A percentile compares a stretch with the other conserved stretches of the same genome.
These are phyloP conservation scores for Parnassius mnemosyne DNA, from an alignment of 2,888 invertebrate genomes.

Conservation along the genomic window DNA sequence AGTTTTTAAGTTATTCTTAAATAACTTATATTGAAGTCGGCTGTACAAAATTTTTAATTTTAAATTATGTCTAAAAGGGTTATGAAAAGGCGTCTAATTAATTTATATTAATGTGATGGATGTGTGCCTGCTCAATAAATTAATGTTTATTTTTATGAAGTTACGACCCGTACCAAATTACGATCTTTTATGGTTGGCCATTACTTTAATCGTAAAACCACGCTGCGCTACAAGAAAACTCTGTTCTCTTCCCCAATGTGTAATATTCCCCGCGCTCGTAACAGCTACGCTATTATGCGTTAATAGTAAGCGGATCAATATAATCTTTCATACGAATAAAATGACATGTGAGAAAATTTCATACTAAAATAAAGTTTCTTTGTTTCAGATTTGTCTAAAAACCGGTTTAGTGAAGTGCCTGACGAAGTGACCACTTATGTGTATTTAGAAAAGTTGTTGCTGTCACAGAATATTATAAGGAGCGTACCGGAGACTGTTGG, in stretches of 20 bases:
- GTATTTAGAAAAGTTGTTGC: slow-evolving; percentile 92
- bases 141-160: slow-evolving; percentile 17
- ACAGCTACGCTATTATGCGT: slow-evolving; percentile 17
- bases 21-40: too few species aligned
- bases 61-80: too few species aligned
- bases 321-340: not conserved
- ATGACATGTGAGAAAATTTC: slow-evolving; percentile 7
- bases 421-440: slow-evolving; percentile 92
- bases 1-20: too few species aligned
- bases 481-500: slow-evolving; percentile 91
- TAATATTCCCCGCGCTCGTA: slow-evolving; percentile 4
- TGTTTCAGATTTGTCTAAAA: slow-evolving; percentile 77
- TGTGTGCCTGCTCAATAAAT: not conserved
- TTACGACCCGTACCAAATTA: slow-evolving; percentile 37
- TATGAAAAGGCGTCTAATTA: not conserved
- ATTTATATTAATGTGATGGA: too few species aligned
- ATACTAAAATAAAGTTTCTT: slow-evolving; percentile 33
- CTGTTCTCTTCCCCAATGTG: slow-evolving; percentile 31
- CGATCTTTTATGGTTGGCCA: slow-evolving; percentile 42
- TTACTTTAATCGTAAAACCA: slow-evolving; percentile 44
- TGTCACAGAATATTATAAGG: slow-evolving; percentile 95
- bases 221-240: slow-evolving; percentile 32
- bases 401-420: slow-evolving; percentile 92
- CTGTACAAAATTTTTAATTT: too few species aligned
- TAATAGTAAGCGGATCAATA: slow-evolving; percentile 16